Conservation (phyloP, 1,140 invertebrate genomes). For the Plodia interpunctella region DNA sequence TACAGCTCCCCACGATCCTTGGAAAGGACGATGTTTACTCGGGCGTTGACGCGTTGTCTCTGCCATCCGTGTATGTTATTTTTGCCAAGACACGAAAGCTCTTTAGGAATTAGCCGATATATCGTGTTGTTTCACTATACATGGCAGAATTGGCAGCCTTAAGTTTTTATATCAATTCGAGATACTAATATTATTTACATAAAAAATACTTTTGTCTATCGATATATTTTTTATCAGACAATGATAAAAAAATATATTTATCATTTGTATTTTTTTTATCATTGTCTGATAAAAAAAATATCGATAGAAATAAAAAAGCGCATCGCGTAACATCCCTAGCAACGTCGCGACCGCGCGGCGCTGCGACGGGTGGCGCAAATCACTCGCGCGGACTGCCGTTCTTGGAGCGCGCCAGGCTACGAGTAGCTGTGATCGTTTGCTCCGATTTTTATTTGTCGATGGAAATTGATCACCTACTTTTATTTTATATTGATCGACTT, state of each 20-base stretch:
- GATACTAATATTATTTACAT: background rate
- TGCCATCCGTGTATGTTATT: background rate
- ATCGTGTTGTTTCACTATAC: background rate
- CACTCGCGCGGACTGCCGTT: conserved; percentile 72
- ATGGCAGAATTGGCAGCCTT: background rate
- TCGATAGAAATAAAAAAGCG: conserved; percentile 46
- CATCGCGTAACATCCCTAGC: conserved; percentile 41
- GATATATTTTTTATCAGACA: background rate
- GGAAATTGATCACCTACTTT: too few species aligned
- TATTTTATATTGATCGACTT: too few species aligned
- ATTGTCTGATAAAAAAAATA: conserved; percentile 32
- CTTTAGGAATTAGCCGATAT: background rate
- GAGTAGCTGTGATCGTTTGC: conserved; percentile 34
- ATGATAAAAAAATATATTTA: background rate
- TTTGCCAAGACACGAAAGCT: background rate
- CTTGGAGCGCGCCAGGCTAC: conserved; percentile 45
- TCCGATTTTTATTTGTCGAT: conserved; percentile 40
- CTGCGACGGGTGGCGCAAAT: conserved; percentile 66
- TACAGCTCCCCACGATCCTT: conserved; percentile 24
- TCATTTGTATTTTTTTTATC: too few species aligned
- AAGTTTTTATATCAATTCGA: too few species aligned
- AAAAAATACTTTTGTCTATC: too few species aligned
- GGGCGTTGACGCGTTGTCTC: conserved; percentile 16
- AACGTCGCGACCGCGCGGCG: conserved; percentile 59
- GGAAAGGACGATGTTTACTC: conserved; percentile 26